A percentile compares a stretch with the other conserved stretches of the same genome.
Evolutionary conservation across 2,888 invertebrate genomes (phyloP).

Genomic region (Prosapia bicincta): DNA sequence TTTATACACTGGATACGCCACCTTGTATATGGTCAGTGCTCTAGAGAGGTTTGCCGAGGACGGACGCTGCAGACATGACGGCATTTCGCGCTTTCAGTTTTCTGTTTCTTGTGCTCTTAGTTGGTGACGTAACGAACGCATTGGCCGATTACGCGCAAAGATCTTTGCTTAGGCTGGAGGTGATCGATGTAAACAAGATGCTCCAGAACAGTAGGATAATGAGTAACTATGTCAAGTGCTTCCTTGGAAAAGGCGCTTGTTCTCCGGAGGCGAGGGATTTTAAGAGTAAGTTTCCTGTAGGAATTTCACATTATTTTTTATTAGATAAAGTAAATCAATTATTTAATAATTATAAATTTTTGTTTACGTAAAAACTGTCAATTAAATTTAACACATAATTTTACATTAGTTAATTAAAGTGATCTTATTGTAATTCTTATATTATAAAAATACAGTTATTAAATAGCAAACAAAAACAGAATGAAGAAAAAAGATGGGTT

Average conservation of each 20-base stretch:
- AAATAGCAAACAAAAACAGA: too few species aligned
- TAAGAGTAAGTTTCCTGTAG: constrained; percentile 28
- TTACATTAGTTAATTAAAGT: too few species aligned
- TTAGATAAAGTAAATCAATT: too few species aligned
- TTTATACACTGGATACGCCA: too few species aligned
- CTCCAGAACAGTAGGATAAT: constrained; percentile 22
- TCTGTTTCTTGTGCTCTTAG: background rate
- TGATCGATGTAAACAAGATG: constrained; percentile 27
- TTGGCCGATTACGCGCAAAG: constrained; percentile 11
- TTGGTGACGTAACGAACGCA: background rate
- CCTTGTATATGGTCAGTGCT: background rate
- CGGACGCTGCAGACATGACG: background rate
- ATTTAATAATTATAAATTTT: too few species aligned
- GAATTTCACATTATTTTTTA: too few species aligned
- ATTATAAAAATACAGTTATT: too few species aligned
- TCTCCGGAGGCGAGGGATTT: constrained; percentile 26
- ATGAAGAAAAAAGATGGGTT: too few species aligned
- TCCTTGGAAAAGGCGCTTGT: constrained; percentile 21
- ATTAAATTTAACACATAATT: too few species aligned
- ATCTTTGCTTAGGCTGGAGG: constrained; percentile 20
- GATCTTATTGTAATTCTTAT: too few species aligned
- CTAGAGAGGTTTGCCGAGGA: background rate
- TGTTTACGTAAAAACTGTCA: too few species aligned
- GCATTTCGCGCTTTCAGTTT: background rate
- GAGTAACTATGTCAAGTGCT: constrained; percentile 25